A percentile compares a stretch with the other conserved stretches of the same genome.
These are phyloP conservation scores for Chymomyza procnemis DNA, from an alignment of 2,888 invertebrate species.

Conservation along the genomic window DNA sequence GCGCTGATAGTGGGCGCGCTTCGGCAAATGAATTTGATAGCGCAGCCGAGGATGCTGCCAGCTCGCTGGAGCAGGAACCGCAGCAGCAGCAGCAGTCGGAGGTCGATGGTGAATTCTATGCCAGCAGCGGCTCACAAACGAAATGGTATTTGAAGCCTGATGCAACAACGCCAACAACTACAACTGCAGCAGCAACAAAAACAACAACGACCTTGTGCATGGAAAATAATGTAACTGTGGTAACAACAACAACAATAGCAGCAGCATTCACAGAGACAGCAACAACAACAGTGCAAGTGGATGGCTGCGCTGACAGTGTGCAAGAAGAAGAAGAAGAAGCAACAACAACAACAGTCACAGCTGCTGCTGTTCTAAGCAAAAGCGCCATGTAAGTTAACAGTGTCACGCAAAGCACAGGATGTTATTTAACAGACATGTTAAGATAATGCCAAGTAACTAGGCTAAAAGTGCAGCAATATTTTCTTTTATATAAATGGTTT, in stretches of 20 bases:
- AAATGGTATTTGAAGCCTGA: constrained; percentile 70
- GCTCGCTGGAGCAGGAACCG: neutral
- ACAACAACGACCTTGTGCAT: constrained; percentile 27
- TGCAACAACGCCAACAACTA: constrained; percentile 10
- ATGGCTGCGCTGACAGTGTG: neutral
- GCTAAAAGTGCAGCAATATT: neutral
- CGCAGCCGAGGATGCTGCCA: constrained; percentile 16
- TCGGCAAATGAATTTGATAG: constrained; percentile 71
- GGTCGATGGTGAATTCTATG: constrained; percentile 46
- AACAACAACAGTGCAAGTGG: constrained; percentile 1
- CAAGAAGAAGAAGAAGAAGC: neutral
- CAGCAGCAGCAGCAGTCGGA: constrained; percentile 37
- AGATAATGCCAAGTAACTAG: neutral
- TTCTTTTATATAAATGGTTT: too few relatives aligned
- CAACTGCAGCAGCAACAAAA: constrained; percentile 16
- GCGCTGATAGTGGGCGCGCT: constrained; percentile 72
- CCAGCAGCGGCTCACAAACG: constrained; percentile 59
- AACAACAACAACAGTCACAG: neutral
- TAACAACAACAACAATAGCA: constrained; percentile 22
- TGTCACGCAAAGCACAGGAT: neutral
- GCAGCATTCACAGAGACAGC: constrained; percentile 8
- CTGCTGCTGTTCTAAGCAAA: neutral
- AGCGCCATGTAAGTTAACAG: constrained; percentile 37
- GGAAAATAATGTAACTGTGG: constrained; percentile 35
- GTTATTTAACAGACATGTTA: neutral